phyloP scores from a whole-genome alignment of 2,113 vertebrate species.

The Corydoras sp. region DNA sequence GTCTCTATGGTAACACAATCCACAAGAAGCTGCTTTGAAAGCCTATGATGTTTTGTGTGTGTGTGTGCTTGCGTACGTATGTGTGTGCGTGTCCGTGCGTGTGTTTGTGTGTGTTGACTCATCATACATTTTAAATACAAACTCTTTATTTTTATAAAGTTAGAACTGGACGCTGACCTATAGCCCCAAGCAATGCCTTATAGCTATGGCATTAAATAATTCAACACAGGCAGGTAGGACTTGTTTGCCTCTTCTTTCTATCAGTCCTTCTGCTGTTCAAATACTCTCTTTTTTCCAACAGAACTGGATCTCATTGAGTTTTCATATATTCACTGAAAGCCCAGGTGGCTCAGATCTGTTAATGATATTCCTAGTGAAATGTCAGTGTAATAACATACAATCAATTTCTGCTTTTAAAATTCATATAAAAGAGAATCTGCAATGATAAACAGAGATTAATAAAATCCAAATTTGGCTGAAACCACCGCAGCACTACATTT shows the following conservation, averaged over 20 bases:
- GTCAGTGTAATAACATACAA: slow-evolving; percentile 3
- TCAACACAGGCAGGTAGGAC: slow-evolving; percentile 40
- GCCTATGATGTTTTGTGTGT: slow-evolving; percentile 27
- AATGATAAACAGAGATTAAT: too few relatives aligned
- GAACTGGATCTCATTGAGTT: slow-evolving; percentile 19
- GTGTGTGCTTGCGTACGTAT: slow-evolving; percentile 19
- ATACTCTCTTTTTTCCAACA: not conserved
- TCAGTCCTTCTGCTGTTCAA: slow-evolving; percentile 1
- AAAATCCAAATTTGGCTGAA: too few relatives aligned
- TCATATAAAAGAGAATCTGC: slow-evolving; percentile 2
- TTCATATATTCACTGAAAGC: slow-evolving; percentile 29
- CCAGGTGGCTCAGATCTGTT: slow-evolving; percentile 8
- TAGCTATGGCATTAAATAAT: slow-evolving; percentile 32
- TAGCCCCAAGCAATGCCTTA: slow-evolving; percentile 14
- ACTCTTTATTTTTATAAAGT: not conserved
- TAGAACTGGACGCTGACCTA: slow-evolving; percentile 22
- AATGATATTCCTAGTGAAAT: slow-evolving; percentile 10
- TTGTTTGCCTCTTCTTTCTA: slow-evolving; percentile 16
- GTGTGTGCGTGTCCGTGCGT: not conserved
- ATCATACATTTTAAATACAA: slow-evolving; percentile 21
- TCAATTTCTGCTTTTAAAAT: not conserved
- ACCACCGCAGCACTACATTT: too few relatives aligned
- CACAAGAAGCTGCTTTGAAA: slow-evolving; percentile 38
- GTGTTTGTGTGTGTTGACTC: slow-evolving; percentile 10
- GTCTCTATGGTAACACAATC: slow-evolving; percentile 68